Evolutionary conservation across 2,797 vertebrate species (phyloP).

Genomic region (Cacajao melanocephalus): DNA sequence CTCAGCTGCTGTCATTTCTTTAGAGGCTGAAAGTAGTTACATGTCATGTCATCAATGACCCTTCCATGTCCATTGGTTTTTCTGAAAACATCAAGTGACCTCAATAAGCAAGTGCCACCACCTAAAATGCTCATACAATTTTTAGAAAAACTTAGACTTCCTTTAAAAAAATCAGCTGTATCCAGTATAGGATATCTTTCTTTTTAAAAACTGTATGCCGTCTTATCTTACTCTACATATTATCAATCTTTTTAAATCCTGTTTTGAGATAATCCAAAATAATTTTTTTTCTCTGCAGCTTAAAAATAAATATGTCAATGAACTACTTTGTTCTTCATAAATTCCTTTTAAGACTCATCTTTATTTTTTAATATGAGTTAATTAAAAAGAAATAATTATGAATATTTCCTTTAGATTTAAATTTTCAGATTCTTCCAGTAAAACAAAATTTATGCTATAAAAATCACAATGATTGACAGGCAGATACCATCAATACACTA

Average conservation of each 20-base stretch:
- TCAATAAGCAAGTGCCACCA: conserved; percentile 15
- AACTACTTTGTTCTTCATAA: not conserved
- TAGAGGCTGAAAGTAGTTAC: not conserved
- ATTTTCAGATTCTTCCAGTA: not conserved
- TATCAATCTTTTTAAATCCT: not conserved
- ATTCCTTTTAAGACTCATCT: not conserved
- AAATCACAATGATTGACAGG: not conserved
- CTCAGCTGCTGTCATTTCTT: conserved; percentile 45
- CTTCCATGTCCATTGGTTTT: conserved; percentile 14
- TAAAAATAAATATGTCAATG: not conserved
- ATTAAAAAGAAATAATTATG: not conserved
- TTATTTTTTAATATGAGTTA: not conserved
- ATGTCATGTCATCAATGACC: conserved; percentile 14
- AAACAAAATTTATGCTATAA: not conserved
- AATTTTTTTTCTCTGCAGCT: not conserved
- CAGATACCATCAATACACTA: not conserved
- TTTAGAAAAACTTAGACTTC: not conserved
- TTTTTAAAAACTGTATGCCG: not conserved
- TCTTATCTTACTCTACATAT: not conserved
- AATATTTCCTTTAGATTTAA: not conserved
- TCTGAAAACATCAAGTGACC: conserved; percentile 23
- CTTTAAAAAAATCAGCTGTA: not conserved
- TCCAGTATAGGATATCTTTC: not conserved
- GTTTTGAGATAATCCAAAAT: not conserved
- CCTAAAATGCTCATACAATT: not conserved